Evolutionary conservation across 2,888 invertebrate genomes (phyloP).

Genomic region (Petrolisthes cinctipes): DNA sequence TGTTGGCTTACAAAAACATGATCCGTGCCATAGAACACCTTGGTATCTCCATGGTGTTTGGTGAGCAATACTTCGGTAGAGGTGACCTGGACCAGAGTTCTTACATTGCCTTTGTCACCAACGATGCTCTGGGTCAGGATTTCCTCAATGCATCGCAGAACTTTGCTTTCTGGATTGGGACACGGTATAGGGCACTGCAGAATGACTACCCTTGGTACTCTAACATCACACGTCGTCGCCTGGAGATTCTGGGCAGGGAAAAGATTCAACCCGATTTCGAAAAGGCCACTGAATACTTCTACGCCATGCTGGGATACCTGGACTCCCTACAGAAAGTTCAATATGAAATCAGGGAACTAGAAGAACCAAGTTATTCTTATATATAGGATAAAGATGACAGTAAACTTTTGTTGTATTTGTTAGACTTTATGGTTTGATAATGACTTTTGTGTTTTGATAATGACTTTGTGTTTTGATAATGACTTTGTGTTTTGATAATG

Average conservation of each 20-base stretch:
- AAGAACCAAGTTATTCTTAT: too few relatives aligned
- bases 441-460: too few relatives aligned
- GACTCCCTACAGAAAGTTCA: slow-evolving; percentile 58
- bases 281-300: slow-evolving; percentile 62
- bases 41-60: slow-evolving; percentile 71
- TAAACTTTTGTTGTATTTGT: too few relatives aligned
- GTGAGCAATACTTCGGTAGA: slow-evolving; percentile 66
- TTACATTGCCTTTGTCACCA: slow-evolving; percentile 61
- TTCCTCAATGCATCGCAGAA: slow-evolving; percentile 56
- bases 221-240: slow-evolving; percentile 59
- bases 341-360: slow-evolving; percentile 46
- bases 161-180: slow-evolving; percentile 63
- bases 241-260: slow-evolving; percentile 48
- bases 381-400: too few relatives aligned
- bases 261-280: slow-evolving; percentile 60
- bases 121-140: slow-evolving; percentile 58
- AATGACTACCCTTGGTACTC: slow-evolving; percentile 55
- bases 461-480: too few relatives aligned
- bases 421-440: too few relatives aligned
- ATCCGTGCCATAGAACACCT: slow-evolving; percentile 71
- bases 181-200: slow-evolving; percentile 63
- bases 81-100: slow-evolving; percentile 58
- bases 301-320: slow-evolving; percentile 60
- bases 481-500: too few relatives aligned
- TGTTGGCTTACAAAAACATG: slow-evolving; percentile 72